Percentiles rank a stretch among this genome's conserved stretches.
These are phyloP conservation scores for Microcebus lehilahytsara DNA, from an alignment of 2,113 vertebrate species.

Conservation along the genomic window DNA sequence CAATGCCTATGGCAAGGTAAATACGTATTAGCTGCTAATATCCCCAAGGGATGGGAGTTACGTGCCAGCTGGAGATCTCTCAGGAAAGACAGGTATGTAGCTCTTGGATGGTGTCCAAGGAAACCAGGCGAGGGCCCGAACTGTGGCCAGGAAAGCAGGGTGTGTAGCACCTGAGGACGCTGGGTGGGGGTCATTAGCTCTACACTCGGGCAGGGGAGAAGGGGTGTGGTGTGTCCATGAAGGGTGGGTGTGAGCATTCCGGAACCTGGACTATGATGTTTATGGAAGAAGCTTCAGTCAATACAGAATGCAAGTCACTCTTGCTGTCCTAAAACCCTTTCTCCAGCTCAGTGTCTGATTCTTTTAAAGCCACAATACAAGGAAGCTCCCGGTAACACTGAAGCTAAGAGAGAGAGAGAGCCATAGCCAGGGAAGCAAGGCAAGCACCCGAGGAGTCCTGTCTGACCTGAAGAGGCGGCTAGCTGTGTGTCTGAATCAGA, in stretches of 20 bases:
- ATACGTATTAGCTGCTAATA: neutral
- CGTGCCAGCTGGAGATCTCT: neutral
- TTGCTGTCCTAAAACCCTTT: neutral
- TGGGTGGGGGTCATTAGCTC: neutral
- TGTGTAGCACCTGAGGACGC: neutral
- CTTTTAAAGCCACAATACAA: neutral
- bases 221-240: neutral
- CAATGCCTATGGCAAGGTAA: neutral
- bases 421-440: neutral
- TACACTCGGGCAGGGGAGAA: neutral
- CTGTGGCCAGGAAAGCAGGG: constrained; percentile 31
- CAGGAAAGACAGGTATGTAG: constrained; percentile 17
- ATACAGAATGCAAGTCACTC: neutral
- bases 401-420: neutral
- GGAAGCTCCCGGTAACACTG: neutral
- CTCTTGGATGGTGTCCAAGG: constrained; percentile 32
- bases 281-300: neutral
- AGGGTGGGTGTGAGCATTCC: constrained; percentile 21
- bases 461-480: neutral
- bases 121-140: constrained; percentile 48
- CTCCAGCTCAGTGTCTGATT: neutral
- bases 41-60: neutral
- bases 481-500: neutral
- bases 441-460: neutral
- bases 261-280: neutral